Evolutionary conservation across 1,140 invertebrate species (phyloP).

Genomic region (Phocides pigmalion): DNA sequence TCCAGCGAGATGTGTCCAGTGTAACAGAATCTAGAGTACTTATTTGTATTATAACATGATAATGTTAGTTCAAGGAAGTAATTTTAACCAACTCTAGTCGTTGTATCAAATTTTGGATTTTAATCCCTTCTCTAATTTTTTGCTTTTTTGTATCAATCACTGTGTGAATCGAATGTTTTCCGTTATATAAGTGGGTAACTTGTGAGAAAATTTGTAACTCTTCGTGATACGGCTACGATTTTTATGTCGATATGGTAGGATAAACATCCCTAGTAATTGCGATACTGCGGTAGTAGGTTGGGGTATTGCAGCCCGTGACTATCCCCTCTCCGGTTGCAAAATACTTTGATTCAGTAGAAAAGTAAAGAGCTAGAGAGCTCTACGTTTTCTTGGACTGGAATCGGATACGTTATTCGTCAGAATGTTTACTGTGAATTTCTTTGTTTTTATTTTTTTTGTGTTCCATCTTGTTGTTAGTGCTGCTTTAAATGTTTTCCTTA

Average conservation of each 20-base stretch:
- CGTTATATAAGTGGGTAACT: too few relatives aligned
- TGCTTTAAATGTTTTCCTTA: background rate
- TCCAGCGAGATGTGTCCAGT: too few relatives aligned
- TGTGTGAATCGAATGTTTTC: too few relatives aligned
- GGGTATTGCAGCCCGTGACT: conserved; percentile 25
- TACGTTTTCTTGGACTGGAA: conserved; percentile 1
- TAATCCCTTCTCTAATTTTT: too few relatives aligned
- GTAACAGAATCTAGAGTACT: too few relatives aligned
- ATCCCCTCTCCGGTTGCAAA: conserved; percentile 22
- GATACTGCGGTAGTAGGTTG: conserved; percentile 34
- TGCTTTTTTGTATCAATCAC: too few relatives aligned
- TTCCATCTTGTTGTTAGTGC: background rate
- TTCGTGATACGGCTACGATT: too few relatives aligned
- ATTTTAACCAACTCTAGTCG: too few relatives aligned
- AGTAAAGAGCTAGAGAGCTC: conserved; percentile 28
- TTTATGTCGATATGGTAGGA: conserved; percentile 10
- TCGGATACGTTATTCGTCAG: conserved; percentile 10
- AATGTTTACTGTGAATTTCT: conserved; percentile 12
- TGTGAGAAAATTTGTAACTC: too few relatives aligned
- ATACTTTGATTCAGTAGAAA: conserved; percentile 33
- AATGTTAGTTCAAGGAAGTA: too few relatives aligned
- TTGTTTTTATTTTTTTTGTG: conserved; percentile 2
- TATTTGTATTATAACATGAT: too few relatives aligned
- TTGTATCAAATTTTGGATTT: too few relatives aligned
- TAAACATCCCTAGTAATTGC: conserved; percentile 19